These are phyloP conservation scores for Huso huso DNA, from an alignment of 2,797 vertebrate species.

Conservation along the genomic window DNA sequence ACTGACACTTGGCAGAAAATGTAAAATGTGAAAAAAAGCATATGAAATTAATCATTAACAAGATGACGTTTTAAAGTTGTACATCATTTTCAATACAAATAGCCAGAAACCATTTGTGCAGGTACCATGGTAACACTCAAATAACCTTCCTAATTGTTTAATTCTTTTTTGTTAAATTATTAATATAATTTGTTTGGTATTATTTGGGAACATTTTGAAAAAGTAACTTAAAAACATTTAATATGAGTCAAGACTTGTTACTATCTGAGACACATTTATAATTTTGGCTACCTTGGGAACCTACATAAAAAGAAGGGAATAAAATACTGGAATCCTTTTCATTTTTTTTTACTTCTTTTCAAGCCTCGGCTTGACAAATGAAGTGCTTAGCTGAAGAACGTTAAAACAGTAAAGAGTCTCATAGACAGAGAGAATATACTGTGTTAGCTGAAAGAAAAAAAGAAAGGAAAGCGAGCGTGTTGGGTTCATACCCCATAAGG, in stretches of 20 bases:
- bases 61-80: too few relatives aligned
- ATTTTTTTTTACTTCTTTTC: not conserved
- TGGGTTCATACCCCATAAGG: not conserved
- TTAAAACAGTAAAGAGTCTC: constrained; percentile 6
- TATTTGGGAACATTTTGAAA: not conserved
- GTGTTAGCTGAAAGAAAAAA: not conserved
- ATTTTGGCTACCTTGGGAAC: not conserved
- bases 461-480: constrained; percentile 5
- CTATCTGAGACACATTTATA: not conserved
- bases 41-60: too few relatives aligned
- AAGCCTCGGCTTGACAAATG: constrained; percentile 13
- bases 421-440: constrained; percentile 3
- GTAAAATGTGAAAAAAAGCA: too few relatives aligned
- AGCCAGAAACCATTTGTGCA: too few relatives aligned
- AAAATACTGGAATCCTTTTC: constrained; percentile 5
- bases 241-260: too few relatives aligned
- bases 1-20: too few relatives aligned
- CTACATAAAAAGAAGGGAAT: not conserved
- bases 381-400: constrained; percentile 10
- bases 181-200: too few relatives aligned
- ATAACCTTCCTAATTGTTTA: too few relatives aligned
- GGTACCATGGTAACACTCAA: too few relatives aligned
- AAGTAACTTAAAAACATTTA: not conserved
- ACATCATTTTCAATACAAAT: too few relatives aligned
- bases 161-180: too few relatives aligned